phyloP scores from a whole-genome alignment of 2,797 vertebrate genomes.

The Gadopsis marmoratus region DNA sequence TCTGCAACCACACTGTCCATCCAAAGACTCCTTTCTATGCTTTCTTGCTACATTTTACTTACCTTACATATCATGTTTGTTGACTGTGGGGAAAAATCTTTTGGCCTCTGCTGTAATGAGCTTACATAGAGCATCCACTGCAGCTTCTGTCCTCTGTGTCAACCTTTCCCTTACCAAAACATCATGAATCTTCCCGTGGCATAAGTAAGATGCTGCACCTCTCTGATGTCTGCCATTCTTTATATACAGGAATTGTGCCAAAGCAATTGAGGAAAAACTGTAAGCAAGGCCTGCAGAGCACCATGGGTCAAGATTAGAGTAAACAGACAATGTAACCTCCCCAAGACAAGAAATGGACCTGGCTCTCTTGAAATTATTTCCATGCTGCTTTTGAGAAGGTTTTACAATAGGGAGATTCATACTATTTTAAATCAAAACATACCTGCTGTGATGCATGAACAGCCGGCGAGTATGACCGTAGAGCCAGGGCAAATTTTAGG shows the following conservation, averaged over 20 bases:
- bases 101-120: neutral
- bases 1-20: neutral
- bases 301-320: neutral
- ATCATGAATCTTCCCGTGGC: neutral
- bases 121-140: neutral
- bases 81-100: neutral
- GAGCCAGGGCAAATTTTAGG: constrained; percentile 92
- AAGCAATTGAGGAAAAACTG: constrained; percentile 20
- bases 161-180: neutral
- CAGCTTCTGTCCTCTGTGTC: neutral
- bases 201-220: neutral
- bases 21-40: neutral
- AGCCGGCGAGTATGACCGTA: constrained; percentile 92
- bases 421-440: constrained; percentile 45
- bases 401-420: neutral
- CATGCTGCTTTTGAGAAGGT: neutral
- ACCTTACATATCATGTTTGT: constrained; percentile 1
- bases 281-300: constrained; percentile 2
- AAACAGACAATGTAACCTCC: neutral
- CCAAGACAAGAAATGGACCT: neutral
- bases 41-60: neutral
- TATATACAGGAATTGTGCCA: neutral
- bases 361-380: neutral
- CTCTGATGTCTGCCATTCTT: constrained; percentile 3
- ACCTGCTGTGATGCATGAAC: constrained; percentile 97